phyloP scores from a whole-genome alignment of 2,888 invertebrate species.

The Tricholauxania praeusta region DNA sequence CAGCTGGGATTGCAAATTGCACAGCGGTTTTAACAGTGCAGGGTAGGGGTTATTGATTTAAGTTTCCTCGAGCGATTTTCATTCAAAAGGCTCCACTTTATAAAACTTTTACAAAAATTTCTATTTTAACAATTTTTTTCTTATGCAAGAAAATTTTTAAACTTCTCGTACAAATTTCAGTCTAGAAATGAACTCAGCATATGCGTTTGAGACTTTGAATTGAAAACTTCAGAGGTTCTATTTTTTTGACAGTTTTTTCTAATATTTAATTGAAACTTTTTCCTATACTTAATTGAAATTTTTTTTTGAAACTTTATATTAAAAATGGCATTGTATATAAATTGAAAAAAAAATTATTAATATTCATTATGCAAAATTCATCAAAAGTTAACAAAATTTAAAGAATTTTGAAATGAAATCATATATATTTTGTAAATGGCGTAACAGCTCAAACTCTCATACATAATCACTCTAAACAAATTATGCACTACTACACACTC shows the following conservation, averaged over 20 bases:
- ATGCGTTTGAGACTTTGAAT: conserved; percentile 19
- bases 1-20: conserved; percentile 70
- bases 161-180: no score
- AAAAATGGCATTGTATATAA: background rate
- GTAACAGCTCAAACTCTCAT: conserved; percentile 53
- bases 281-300: background rate
- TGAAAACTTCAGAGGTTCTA: conserved; percentile 1
- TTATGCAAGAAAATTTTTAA: no score
- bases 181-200: no score
- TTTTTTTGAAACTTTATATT: background rate
- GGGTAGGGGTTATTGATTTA: conserved; percentile 66
- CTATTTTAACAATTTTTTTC: no score
- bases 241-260: conserved; percentile 13
- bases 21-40: conserved; percentile 72
- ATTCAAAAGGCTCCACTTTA: no score
- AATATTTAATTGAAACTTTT: background rate
- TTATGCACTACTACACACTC: conserved; percentile 36
- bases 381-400: conserved; percentile 18
- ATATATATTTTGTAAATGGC: conserved; percentile 29
- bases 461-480: conserved; percentile 36
- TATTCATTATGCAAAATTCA: background rate
- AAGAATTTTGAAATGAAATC: background rate
- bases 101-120: no score
- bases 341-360: background rate
- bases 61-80: conserved; percentile 4